Evolutionary conservation across 2,113 vertebrate species (phyloP), one percentile per base, ranked within the genome.

Genomic region (Nannobrachium achirus): DNA sequence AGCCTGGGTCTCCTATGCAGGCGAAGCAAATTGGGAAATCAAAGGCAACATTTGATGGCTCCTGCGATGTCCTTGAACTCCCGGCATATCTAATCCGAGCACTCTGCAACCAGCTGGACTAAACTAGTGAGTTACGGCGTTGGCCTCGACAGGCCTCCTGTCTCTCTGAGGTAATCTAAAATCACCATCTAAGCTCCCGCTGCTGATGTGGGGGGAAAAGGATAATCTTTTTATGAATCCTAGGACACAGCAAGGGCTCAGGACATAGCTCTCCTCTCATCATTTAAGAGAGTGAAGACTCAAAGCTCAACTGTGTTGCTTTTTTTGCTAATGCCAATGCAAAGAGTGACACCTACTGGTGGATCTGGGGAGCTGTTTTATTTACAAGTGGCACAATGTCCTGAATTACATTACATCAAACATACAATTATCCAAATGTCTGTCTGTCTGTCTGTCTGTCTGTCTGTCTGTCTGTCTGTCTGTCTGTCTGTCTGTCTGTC

Each of bases 291-390:
- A 2, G 3, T 40, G 16, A n/a, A 6, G 40, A 10, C 15, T 51
- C 45, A 51, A 7, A 15, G 48, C 10, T n/a, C 1, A 1, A 38
- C 38, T 5, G 18, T 11, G 8, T 15, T 2, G 4, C 66, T 39
- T 19, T 19, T 39, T 19, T 19, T 56, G 2, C 13, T 9, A 81
- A 56, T 57, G 6, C 18, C 48, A 88, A 88, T 72, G 86, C 73
- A 65, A 85, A 78, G 68, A 84, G 73, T 78, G 92, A 86, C 92
- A 89, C 75, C 91, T 92, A 68, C 79, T 89, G 91, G 89, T 60
- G 48, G 48, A 14, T 56, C 0, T 1, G 1, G 3, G 18, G 55
- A 65, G 14, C 39, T 41, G 7, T 67, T 65, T 6, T 11, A 19
- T 16, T 8, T 33, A 4, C 6, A 8, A 19, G 15, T 55, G 50